These are phyloP conservation scores for Tolmerus cingulatus DNA, from an alignment of 2,888 invertebrate genomes.

Conservation along the genomic window DNA sequence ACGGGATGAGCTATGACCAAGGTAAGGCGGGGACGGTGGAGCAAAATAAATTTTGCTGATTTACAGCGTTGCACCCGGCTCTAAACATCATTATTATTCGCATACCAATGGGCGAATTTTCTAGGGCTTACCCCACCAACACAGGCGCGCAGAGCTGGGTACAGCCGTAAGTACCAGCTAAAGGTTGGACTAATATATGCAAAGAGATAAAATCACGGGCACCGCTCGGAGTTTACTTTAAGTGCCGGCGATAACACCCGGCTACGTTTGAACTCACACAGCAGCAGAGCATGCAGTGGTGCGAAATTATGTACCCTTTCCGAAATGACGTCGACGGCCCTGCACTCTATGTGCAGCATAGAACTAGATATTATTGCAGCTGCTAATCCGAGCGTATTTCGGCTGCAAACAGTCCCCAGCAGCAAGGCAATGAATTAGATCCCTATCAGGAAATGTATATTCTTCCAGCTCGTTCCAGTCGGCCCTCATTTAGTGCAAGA, in stretches of 20 bases:
- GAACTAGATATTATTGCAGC: constrained; percentile 1
- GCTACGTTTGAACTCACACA: background rate
- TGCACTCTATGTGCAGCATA: background rate
- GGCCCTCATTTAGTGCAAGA: constrained; percentile 32
- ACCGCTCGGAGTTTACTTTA: constrained; percentile 41
- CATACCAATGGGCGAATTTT: constrained; percentile 40
- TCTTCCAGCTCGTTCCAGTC: constrained; percentile 29
- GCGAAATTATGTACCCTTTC: background rate
- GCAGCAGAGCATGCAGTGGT: background rate
- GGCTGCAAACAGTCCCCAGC: constrained; percentile 45
- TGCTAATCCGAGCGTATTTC: constrained; percentile 20
- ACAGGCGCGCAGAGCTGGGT: background rate
- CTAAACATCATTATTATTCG: constrained; percentile 48
- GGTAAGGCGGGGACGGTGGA: constrained; percentile 11
- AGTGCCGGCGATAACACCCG: constrained; percentile 34
- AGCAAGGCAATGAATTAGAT: constrained; percentile 45
- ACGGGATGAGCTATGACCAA: background rate
- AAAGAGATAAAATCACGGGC: constrained; percentile 44
- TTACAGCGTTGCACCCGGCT: constrained; percentile 37
- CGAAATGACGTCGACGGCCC: background rate
- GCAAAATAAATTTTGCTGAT: constrained; percentile 46
- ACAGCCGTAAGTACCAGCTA: constrained; percentile 5
- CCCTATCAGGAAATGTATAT: constrained; percentile 46
- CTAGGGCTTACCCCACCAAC: background rate
- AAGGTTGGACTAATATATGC: constrained; percentile 41